Percentiles rank a stretch among this genome's conserved stretches.
Evolutionary conservation across 2,113 vertebrate species (phyloP).

Genomic region (Pedetes capensis): DNA sequence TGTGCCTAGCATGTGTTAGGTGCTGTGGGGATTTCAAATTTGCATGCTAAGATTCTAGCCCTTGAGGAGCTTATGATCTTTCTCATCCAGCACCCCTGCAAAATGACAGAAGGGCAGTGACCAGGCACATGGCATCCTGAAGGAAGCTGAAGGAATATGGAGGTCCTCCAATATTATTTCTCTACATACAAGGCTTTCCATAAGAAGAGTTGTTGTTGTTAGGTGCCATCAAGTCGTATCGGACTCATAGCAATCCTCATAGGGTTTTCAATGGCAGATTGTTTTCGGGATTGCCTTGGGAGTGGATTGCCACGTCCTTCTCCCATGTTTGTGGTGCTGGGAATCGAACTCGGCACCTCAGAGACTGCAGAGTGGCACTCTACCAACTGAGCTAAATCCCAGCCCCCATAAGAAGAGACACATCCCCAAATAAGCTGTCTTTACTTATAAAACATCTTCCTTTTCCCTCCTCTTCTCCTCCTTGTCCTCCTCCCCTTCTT

Average conservation of each 20-base stretch:
- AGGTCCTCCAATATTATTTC: neutral
- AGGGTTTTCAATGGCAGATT: no score
- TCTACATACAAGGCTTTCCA: neutral
- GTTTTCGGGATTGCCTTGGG: no score
- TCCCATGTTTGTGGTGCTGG: no score
- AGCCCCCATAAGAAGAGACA: no score
- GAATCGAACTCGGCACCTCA: no score
- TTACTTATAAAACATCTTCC: neutral
- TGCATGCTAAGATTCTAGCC: neutral
- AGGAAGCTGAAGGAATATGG: neutral
- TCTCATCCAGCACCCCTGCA: neutral
- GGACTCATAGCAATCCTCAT: no score
- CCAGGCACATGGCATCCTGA: neutral
- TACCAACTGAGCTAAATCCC: no score
- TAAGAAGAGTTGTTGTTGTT: no score
- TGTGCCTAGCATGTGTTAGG: no score
- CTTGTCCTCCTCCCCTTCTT: neutral
- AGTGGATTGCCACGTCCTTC: no score
- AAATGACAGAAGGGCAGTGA: neutral
- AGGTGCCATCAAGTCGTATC: no score
- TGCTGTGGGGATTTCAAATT: neutral
- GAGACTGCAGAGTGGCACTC: no score
- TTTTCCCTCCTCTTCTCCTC: neutral
- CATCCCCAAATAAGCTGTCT: neutral
- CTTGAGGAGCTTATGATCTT: neutral